Conservation (phyloP, 2,888 invertebrate genomes). For the Rhogogaster chlorosoma region DNA sequence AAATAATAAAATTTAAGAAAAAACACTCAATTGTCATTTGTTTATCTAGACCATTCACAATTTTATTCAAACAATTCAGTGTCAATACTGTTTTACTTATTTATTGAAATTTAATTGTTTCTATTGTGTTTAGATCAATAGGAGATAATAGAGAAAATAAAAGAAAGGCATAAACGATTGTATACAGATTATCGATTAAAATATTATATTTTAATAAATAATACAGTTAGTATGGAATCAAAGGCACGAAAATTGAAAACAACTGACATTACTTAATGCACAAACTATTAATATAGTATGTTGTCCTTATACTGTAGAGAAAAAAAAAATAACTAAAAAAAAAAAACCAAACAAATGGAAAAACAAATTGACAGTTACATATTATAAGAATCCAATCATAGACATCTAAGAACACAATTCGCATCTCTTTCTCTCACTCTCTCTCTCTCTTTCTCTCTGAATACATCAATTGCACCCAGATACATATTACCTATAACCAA, state of each 20-base stretch:
- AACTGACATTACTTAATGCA: conserved; percentile 64
- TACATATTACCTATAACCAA: conserved; percentile 80
- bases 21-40: conserved; percentile 67
- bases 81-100: conserved; percentile 67
- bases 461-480: conserved; percentile 80
- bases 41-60: conserved; percentile 75
- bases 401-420: conserved; percentile 6
- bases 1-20: not conserved
- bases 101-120: not conserved
- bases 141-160: conserved; percentile 57
- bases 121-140: not conserved
- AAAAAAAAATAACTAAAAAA: not conserved
- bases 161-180: conserved; percentile 44
- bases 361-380: conserved; percentile 34
- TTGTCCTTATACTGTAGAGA: conserved; percentile 60
- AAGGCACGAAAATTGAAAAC: conserved; percentile 72
- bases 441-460: conserved; percentile 78
- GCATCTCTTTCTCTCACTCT: not conserved
- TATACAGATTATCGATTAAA: conserved; percentile 56
- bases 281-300: conserved; percentile 69
- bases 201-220: conserved; percentile 69
- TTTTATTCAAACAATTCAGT: conserved; percentile 61
- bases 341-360: not conserved
- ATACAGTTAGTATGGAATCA: conserved; percentile 71
- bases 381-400: conserved; percentile 1